Evolutionary conservation across 2,113 vertebrate genomes (phyloP).

Genomic region (Globicephala melas): DNA sequence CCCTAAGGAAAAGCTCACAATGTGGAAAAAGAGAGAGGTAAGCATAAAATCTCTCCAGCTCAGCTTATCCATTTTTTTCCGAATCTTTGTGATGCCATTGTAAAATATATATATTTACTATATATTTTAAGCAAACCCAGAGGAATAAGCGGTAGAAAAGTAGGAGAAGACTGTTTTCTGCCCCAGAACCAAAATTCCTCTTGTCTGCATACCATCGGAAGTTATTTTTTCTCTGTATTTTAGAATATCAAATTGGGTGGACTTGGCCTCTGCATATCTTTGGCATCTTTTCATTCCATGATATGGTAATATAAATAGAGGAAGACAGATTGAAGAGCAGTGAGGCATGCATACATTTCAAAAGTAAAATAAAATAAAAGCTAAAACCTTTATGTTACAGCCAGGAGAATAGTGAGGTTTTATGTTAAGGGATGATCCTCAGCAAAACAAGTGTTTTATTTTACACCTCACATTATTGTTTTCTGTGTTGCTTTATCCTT

Average conservation of each 20-base stretch:
- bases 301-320: conserved; percentile 37
- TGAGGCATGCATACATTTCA: conserved; percentile 35
- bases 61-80: background rate
- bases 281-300: background rate
- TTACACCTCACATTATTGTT: background rate
- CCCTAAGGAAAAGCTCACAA: background rate
- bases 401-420: conserved; percentile 8
- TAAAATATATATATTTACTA: background rate
- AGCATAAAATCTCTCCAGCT: background rate
- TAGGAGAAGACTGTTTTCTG: background rate
- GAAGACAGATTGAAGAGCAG: conserved; percentile 51
- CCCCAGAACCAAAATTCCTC: background rate
- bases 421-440: background rate
- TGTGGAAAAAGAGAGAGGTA: background rate
- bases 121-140: background rate
- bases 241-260: conserved; percentile 41
- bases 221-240: conserved; percentile 2
- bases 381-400: background rate
- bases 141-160: background rate
- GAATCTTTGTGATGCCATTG: background rate
- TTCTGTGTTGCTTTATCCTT: background rate
- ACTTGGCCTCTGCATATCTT: background rate
- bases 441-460: background rate
- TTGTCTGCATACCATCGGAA: background rate
- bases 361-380: conserved; percentile 48